Evolutionary conservation across 2,113 vertebrate genomes (phyloP).

Genomic region (Oreochromis spilurus): DNA sequence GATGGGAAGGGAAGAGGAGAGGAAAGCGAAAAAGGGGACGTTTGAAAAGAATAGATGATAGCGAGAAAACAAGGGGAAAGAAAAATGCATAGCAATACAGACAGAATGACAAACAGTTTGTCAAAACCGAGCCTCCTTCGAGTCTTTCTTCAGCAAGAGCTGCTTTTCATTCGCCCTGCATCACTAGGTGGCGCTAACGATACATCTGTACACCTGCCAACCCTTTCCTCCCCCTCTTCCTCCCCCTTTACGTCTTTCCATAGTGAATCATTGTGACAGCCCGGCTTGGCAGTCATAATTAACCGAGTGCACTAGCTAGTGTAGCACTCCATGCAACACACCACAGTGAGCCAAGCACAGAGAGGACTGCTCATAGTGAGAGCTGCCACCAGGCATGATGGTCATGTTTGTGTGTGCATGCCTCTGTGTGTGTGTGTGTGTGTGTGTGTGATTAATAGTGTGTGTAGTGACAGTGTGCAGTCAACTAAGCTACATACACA

Average conservation of each 20-base stretch:
- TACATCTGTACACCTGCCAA: slow-evolving; percentile 56
- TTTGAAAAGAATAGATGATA: neutral
- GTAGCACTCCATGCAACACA: slow-evolving; percentile 4
- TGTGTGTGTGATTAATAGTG: neutral
- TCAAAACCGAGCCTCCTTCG: slow-evolving; percentile 13
- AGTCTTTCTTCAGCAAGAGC: neutral
- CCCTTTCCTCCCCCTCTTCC: neutral
- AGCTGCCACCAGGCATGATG: neutral
- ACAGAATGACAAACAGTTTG: slow-evolving; percentile 2
- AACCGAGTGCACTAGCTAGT: slow-evolving; percentile 41
- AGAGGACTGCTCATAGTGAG: neutral
- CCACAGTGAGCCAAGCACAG: neutral
- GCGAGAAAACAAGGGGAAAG: neutral
- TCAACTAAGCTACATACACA: neutral
- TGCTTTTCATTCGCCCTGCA: neutral
- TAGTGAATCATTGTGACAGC: slow-evolving; percentile 52
- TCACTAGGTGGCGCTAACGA: slow-evolving; percentile 73
- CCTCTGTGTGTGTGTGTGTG: neutral
- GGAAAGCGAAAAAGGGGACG: neutral
- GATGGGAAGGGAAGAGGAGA: neutral
- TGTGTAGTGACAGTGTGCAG: neutral
- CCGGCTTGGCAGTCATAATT: slow-evolving; percentile 54
- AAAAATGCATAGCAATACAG: neutral
- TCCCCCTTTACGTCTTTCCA: neutral
- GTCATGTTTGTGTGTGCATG: neutral